These are phyloP conservation scores for Acrocephalus arundinaceus DNA, from an alignment of 2,113 vertebrate species.

Conservation along the genomic window DNA sequence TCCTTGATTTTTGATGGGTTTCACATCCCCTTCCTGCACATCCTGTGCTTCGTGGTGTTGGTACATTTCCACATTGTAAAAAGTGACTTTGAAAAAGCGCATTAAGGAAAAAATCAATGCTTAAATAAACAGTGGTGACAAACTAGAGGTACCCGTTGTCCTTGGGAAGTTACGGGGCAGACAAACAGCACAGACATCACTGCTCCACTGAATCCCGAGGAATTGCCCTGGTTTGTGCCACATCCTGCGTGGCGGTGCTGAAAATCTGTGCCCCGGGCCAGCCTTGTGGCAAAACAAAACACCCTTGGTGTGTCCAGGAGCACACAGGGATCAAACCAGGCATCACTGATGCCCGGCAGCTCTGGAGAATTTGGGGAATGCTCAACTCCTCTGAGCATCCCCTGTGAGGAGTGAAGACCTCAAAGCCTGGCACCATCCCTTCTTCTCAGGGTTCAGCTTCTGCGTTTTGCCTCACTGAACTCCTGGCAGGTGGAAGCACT, in stretches of 20 bases:
- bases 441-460: background rate
- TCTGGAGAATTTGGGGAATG: background rate
- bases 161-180: background rate
- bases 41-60: too few species aligned
- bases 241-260: background rate
- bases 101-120: background rate
- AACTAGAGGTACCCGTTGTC: background rate
- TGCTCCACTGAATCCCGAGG: background rate
- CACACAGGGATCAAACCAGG: background rate
- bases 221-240: background rate
- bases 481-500: background rate
- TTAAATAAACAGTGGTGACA: background rate
- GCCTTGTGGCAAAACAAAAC: background rate
- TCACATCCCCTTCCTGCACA: background rate
- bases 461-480: background rate
- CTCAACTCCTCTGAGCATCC: background rate
- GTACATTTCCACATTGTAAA: background rate
- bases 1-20: background rate
- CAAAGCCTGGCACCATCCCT: background rate
- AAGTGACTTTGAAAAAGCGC: background rate
- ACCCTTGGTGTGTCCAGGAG: background rate
- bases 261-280: background rate
- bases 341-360: too few species aligned
- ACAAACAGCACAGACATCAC: fast-evolving
- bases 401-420: background rate